A percentile compares a stretch with the other conserved stretches of the same genome.
Conservation (phyloP, 2,113 vertebrate species). For the Marmota flaviventris region DNA sequence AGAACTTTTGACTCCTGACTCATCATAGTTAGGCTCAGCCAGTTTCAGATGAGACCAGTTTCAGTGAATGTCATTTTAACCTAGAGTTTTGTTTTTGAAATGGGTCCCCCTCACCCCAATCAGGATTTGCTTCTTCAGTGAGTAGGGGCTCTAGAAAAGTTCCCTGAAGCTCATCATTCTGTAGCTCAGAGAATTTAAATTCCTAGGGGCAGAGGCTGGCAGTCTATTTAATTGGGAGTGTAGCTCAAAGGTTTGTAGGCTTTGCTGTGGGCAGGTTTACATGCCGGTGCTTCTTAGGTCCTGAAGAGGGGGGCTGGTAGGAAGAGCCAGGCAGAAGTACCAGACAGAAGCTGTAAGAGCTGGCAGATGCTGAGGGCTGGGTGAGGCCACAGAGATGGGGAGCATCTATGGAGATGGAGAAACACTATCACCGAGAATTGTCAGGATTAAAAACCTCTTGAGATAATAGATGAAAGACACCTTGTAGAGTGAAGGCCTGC, state of each 20-base stretch:
- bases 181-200: neutral
- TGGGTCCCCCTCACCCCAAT: neutral
- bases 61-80: neutral
- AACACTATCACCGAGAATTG: neutral
- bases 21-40: neutral
- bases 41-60: neutral
- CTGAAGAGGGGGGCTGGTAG: neutral
- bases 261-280: neutral
- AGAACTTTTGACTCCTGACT: conserved; percentile 10
- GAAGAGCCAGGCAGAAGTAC: neutral
- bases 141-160: neutral
- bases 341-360: neutral
- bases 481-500: neutral
- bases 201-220: neutral
- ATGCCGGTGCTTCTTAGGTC: neutral
- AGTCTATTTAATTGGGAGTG: neutral
- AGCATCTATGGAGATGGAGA: neutral
- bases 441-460: neutral
- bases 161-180: neutral
- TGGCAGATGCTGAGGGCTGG: neutral
- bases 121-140: neutral
- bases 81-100: neutral
- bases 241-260: neutral
- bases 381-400: neutral
- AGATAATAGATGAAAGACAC: neutral